A percentile compares a stretch with the other conserved stretches of the same genome.
phyloP scores from a whole-genome alignment of 2,888 invertebrate genomes.

The Dolichomitus sp. region DNA sequence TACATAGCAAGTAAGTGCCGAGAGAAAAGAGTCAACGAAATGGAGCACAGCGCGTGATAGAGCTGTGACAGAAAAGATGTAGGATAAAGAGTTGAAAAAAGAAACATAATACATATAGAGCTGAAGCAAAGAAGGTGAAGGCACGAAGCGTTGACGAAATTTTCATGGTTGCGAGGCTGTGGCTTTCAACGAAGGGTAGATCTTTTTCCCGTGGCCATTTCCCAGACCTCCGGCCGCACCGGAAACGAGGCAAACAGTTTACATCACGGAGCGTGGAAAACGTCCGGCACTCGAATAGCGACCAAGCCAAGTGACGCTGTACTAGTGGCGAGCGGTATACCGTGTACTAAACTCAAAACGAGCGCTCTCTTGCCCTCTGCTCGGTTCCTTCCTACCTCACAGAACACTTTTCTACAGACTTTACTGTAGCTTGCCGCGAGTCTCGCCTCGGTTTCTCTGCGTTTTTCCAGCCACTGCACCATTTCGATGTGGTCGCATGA shows the following conservation, averaged over 20 bases:
- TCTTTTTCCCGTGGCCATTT: slow-evolving; percentile 74
- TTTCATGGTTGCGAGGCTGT: background rate
- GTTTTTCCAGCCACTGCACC: slow-evolving; percentile 52
- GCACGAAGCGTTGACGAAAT: slow-evolving; percentile 47
- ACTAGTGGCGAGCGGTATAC: slow-evolving; percentile 50
- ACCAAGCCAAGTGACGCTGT: slow-evolving; percentile 52
- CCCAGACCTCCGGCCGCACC: slow-evolving; percentile 66
- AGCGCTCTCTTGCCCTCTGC: slow-evolving; percentile 60
- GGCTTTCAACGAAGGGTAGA: slow-evolving; percentile 41
- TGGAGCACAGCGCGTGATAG: background rate
- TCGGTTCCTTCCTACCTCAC: slow-evolving; percentile 39
- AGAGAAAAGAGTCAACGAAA: slow-evolving; percentile 1
- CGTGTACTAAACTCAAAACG: slow-evolving; percentile 1
- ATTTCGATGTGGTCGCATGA: slow-evolving; percentile 36
- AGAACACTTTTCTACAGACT: slow-evolving; percentile 32
- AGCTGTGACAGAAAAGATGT: slow-evolving; percentile 30
- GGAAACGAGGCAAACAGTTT: slow-evolving; percentile 80
- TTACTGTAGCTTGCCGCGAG: slow-evolving; percentile 23
- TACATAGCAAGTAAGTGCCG: too few species aligned
- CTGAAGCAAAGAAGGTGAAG: slow-evolving; percentile 9
- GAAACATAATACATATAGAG: slow-evolving; percentile 24
- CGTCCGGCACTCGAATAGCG: slow-evolving; percentile 65
- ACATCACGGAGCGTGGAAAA: slow-evolving; percentile 72
- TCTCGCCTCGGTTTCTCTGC: slow-evolving; percentile 23
- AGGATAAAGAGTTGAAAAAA: slow-evolving; percentile 8